phyloP scores from a whole-genome alignment of 2,888 invertebrate genomes.

The Mactromeris polynyma region DNA sequence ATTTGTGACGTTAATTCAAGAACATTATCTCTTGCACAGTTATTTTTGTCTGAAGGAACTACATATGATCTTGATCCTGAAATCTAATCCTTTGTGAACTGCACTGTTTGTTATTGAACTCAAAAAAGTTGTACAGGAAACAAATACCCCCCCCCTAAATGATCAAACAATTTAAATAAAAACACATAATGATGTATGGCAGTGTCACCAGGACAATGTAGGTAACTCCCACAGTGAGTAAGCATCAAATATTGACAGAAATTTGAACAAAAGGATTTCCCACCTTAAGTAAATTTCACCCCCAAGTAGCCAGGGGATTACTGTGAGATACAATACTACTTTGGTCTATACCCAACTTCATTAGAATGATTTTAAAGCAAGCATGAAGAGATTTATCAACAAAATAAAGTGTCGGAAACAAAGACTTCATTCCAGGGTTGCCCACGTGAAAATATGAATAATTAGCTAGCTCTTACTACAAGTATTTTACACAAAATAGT shows the following conservation, averaged over 20 bases:
- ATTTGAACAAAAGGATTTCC: neutral
- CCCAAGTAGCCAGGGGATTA: conserved; percentile 7
- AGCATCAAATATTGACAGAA: neutral
- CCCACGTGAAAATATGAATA: neutral
- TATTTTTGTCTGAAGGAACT: no score
- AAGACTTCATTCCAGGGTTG: conserved; percentile 3
- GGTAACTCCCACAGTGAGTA: neutral
- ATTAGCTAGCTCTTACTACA: neutral
- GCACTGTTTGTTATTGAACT: no score
- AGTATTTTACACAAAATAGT: neutral
- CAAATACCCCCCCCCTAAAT: no score
- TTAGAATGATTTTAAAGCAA: neutral
- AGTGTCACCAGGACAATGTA: no score
- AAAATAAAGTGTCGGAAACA: conserved; percentile 7
- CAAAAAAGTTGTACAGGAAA: no score
- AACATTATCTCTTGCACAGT: no score
- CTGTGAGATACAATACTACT: neutral
- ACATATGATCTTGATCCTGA: no score
- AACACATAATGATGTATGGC: no score
- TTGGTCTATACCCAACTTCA: neutral
- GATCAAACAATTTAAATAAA: no score
- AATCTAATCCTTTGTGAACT: no score
- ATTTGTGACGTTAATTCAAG: no score
- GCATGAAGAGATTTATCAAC: neutral
- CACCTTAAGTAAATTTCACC: neutral